Evolutionary conservation across 2,113 vertebrate species (phyloP).

Genomic region (Columba janthina): DNA sequence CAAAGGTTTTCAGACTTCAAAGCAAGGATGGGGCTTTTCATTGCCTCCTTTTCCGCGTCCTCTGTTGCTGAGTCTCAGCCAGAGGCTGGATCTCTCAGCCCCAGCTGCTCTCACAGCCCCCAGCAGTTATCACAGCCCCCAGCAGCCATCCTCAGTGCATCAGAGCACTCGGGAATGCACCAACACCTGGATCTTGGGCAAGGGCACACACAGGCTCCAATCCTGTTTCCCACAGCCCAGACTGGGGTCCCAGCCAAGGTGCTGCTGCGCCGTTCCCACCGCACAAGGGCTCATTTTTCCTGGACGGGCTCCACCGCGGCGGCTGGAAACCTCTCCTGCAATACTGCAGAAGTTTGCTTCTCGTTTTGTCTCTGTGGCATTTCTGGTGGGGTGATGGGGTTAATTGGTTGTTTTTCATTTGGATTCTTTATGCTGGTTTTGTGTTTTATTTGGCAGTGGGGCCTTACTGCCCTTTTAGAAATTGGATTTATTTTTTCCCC

Average conservation of each 20-base stretch:
- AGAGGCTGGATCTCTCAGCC: not conserved
- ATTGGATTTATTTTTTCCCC: constrained; percentile 54
- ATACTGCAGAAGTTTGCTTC: not conserved
- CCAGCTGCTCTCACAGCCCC: not conserved
- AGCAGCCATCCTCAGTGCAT: not conserved
- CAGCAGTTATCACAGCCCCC: not conserved
- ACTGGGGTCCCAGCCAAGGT: not conserved
- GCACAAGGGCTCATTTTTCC: not conserved
- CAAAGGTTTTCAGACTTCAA: not conserved
- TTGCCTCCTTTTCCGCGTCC: not conserved
- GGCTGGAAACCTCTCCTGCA: not conserved
- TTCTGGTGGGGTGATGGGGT: constrained; percentile 31
- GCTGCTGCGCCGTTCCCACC: not conserved
- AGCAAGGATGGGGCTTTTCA: not conserved
- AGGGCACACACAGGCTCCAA: not conserved
- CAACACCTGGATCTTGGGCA: not conserved
- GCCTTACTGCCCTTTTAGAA: constrained; percentile 61
- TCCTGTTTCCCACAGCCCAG: not conserved
- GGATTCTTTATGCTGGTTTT: constrained; percentile 25
- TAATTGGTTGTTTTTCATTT: constrained; percentile 67
- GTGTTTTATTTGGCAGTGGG: constrained; percentile 29
- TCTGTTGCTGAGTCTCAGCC: not conserved
- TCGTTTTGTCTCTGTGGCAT: not conserved
- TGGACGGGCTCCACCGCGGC: not conserved
- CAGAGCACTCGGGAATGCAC: not conserved